phyloP scores from a whole-genome alignment of 2,797 vertebrate species.

The Agapornis canus region DNA sequence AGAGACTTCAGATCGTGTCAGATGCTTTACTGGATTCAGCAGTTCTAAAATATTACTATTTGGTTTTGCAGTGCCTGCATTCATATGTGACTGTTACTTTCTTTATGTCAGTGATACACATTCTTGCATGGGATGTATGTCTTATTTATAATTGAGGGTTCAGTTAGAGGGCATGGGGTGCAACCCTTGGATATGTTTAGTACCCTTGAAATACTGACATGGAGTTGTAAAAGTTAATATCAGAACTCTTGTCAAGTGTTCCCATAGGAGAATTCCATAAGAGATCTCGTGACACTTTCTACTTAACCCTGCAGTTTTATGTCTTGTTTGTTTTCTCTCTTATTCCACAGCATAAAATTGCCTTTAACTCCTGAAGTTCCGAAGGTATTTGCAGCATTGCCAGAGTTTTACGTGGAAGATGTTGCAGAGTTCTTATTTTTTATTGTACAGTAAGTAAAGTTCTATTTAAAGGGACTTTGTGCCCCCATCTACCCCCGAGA shows the following conservation, averaged over 20 bases:
- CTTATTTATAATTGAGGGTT: neutral
- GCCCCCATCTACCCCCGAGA: neutral
- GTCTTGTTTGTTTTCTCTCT: neutral
- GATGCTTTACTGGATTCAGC: neutral
- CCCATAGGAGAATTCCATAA: neutral
- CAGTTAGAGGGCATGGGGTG: neutral
- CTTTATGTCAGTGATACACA: neutral
- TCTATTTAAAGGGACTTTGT: neutral
- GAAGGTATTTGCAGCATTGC: slow-evolving; percentile 95
- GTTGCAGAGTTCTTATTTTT: slow-evolving; percentile 99
- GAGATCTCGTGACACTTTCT: neutral
- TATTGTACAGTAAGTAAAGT: slow-evolving; percentile 95
- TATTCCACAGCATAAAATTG: slow-evolving; percentile 84
- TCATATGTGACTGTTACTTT: neutral
- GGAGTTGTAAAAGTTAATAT: neutral
- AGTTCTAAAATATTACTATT: neutral
- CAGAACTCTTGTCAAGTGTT: neutral
- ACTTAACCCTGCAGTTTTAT: neutral
- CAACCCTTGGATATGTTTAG: neutral
- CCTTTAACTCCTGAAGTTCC: slow-evolving; percentile 94
- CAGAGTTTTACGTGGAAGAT: slow-evolving; percentile 98
- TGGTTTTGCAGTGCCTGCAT: neutral
- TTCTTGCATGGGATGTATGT: neutral
- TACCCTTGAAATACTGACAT: neutral
- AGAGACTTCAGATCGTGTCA: neutral